Conservation (phyloP, 2,113 vertebrate species). For the Bolborhynchus lineola region DNA sequence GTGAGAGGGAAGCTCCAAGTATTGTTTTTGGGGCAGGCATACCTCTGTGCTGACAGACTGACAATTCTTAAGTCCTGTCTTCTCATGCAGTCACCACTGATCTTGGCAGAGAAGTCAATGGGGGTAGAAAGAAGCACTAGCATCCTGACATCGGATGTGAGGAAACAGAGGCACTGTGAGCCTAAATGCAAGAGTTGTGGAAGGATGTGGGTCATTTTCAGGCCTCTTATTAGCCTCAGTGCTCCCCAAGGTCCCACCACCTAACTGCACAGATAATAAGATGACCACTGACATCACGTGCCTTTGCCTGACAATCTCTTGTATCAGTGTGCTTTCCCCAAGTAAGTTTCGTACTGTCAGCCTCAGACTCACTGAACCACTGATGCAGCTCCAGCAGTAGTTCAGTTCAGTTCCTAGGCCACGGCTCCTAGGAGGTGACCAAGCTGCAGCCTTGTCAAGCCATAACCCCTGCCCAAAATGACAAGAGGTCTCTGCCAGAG, state of each 20-base stretch:
- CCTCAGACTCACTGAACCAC: not conserved
- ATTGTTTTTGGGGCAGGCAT: not conserved
- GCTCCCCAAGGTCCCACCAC: not conserved
- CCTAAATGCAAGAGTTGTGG: not conserved
- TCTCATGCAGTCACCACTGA: not conserved
- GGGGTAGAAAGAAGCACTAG: not conserved
- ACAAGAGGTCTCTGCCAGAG: not conserved
- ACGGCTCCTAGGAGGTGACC: not conserved
- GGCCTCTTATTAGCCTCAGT: not conserved
- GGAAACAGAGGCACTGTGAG: not conserved
- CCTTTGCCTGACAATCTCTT: not conserved
- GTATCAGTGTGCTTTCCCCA: not conserved
- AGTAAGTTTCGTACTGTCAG: not conserved
- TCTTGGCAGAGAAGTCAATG: not conserved
- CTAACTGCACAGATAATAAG: fast-evolving
- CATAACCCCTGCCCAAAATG: not conserved
- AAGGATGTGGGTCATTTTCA: not conserved
- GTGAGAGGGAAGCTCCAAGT: not conserved
- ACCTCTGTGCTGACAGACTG: not conserved
- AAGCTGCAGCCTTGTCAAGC: not conserved
- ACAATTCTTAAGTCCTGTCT: not conserved
- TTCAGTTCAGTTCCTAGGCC: fast-evolving
- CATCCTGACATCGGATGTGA: not conserved
- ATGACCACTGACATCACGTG: fast-evolving
- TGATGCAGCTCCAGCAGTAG: not conserved